Evolutionary conservation across 2,113 vertebrate genomes (phyloP), one percentile per base, ranked within the genome.

Genomic region (Astur gentilis): DNA sequence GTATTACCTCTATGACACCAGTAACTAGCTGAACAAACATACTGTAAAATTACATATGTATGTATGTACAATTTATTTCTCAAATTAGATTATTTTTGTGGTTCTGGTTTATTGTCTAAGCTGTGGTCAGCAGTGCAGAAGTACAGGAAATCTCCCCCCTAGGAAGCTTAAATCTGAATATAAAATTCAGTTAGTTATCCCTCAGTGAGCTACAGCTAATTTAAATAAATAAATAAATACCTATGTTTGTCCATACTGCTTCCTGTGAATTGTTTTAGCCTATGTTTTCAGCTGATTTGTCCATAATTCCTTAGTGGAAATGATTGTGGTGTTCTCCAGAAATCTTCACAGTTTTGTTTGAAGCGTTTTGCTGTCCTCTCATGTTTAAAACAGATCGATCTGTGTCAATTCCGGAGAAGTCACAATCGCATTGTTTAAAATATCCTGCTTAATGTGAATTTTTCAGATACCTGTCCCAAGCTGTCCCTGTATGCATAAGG

Each of bases 41-140:
- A 7, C 0, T 29, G 25, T 20, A 2, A 55, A 38, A 31, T 52
- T 50, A 9, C 6, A 3, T 13, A 6, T 40, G 3, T 62, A 6
- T 64, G 4, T 26, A 44, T 18, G 29, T 26, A 16, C 57, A 40
- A 0, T 32, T 76, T 54, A 7, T 72, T 85, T 79, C 31, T 26
- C 61, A 31, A 81, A 54, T 69, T 1, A 42, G 77, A 2, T 91
- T 54, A 55, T 73, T 70, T 64, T 36, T 85, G 10, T 69, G 67
- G 25, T 61, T 84, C 52, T 82, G 32, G 17, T 65, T 64, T 64
- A 9, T 84, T 23, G 42, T 34, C 17, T 19, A 22, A 77, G 62
- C 13, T 77, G 75, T 55, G 17, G 32, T n/a, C 71, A 81, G 34
- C 87, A 82, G 58, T 32, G 57, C 78, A 89, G 62, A 70, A 87